These are phyloP conservation scores for Tiphia femorata DNA, from an alignment of 2,888 invertebrate genomes.

Conservation along the genomic window DNA sequence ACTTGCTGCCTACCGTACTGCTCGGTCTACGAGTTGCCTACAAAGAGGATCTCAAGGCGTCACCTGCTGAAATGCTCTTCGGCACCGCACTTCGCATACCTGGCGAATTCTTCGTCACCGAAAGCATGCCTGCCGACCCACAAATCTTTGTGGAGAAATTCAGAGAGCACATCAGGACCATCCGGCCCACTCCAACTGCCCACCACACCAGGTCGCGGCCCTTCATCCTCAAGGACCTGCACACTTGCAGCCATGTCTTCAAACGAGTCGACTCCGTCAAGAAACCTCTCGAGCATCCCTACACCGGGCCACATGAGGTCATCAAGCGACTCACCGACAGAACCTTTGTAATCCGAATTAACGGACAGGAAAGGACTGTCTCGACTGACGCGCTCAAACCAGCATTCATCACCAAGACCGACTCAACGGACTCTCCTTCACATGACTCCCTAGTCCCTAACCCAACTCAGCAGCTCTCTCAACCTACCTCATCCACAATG, in stretches of 20 bases:
- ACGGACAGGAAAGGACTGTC: constrained; percentile 24
- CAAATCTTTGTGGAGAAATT: constrained; percentile 22
- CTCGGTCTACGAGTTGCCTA: background rate
- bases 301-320: constrained; percentile 42
- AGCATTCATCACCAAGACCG: no score
- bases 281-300: constrained; percentile 37
- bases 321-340: constrained; percentile 23
- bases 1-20: background rate
- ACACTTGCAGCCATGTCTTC: constrained; percentile 30
- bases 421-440: no score
- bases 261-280: constrained; percentile 17
- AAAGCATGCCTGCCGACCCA: constrained; percentile 12
- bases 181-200: constrained; percentile 18
- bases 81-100: constrained; percentile 26
- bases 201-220: constrained; percentile 16
- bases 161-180: constrained; percentile 14
- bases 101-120: constrained; percentile 28
- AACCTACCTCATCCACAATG: no score
- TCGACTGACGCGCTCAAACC: constrained; percentile 39
- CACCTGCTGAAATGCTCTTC: constrained; percentile 8
- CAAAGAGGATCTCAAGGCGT: background rate
- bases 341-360: constrained; percentile 25
- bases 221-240: constrained; percentile 19
- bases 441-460: no score
- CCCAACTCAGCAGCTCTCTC: no score